Conservation (phyloP, 1,140 invertebrate genomes). For the Papilio glaucus region DNA sequence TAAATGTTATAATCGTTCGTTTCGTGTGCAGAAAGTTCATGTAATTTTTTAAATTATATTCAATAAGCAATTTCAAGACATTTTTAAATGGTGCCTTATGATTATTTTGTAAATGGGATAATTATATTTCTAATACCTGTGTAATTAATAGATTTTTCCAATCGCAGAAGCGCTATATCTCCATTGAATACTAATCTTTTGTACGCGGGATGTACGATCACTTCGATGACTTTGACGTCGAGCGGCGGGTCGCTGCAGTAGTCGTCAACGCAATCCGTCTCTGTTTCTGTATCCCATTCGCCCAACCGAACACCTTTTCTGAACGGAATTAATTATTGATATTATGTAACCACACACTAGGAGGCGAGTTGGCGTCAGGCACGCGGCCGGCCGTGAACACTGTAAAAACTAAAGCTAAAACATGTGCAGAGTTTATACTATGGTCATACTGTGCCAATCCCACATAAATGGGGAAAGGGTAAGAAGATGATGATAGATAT, state of each 20-base stretch:
- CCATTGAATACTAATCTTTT: slow-evolving; percentile 5
- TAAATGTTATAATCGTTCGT: too few relatives aligned
- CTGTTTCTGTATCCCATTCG: slow-evolving; percentile 84
- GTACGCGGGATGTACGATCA: slow-evolving; percentile 42
- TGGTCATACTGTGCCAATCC: too few relatives aligned
- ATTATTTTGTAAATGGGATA: too few relatives aligned
- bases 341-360: neutral
- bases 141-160: slow-evolving; percentile 83
- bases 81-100: too few relatives aligned
- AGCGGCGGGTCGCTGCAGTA: slow-evolving; percentile 48
- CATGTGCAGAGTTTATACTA: too few relatives aligned
- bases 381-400: too few relatives aligned
- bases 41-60: too few relatives aligned
- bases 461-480: too few relatives aligned
- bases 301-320: slow-evolving; percentile 83
- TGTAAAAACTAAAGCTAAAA: neutral
- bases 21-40: too few relatives aligned
- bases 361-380: too few relatives aligned
- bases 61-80: too few relatives aligned
- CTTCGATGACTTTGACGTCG: slow-evolving; percentile 47
- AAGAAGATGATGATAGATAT: too few relatives aligned
- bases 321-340: slow-evolving; percentile 31
- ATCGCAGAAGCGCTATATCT: slow-evolving; percentile 87
- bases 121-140: slow-evolving; percentile 57
- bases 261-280: slow-evolving; percentile 82